Percentiles rank a stretch among this genome's conserved stretches.
phyloP scores from a whole-genome alignment of 2,797 vertebrate species.

The Hemitrygon akajei region DNA sequence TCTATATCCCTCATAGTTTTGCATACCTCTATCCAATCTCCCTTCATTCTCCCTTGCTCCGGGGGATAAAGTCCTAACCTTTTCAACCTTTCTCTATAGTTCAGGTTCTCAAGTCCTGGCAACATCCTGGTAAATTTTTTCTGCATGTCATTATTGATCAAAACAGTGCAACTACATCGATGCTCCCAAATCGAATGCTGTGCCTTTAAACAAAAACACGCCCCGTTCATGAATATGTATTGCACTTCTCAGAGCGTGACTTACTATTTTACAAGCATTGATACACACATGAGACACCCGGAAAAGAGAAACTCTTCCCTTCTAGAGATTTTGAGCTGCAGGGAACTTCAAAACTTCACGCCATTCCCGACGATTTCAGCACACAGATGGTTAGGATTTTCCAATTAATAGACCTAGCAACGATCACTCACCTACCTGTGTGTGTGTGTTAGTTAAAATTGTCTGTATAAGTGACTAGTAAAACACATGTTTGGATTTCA shows the following conservation, averaged over 20 bases:
- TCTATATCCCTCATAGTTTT: no score
- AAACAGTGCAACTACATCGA: background rate
- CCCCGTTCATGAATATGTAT: conserved; percentile 32
- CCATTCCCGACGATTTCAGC: background rate
- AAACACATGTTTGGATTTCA: conserved; percentile 26
- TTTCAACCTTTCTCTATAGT: no score
- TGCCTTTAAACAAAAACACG: conserved; percentile 28
- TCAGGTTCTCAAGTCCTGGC: no score
- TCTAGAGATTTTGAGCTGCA: background rate
- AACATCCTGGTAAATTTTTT: no score
- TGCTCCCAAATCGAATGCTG: background rate
- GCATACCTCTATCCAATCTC: no score
- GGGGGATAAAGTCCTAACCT: no score
- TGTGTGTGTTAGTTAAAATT: background rate
- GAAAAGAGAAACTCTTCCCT: background rate
- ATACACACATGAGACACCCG: conserved; percentile 28
- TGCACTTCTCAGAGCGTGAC: background rate
- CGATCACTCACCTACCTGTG: background rate
- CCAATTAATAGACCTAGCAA: background rate
- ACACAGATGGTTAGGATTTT: no score
- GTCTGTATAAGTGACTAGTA: background rate
- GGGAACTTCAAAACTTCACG: background rate
- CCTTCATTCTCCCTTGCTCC: no score
- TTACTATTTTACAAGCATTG: conserved; percentile 5
- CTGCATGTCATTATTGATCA: no score